Evolutionary conservation across 2,888 invertebrate species (phyloP).

Genomic region (Erebia ligea): DNA sequence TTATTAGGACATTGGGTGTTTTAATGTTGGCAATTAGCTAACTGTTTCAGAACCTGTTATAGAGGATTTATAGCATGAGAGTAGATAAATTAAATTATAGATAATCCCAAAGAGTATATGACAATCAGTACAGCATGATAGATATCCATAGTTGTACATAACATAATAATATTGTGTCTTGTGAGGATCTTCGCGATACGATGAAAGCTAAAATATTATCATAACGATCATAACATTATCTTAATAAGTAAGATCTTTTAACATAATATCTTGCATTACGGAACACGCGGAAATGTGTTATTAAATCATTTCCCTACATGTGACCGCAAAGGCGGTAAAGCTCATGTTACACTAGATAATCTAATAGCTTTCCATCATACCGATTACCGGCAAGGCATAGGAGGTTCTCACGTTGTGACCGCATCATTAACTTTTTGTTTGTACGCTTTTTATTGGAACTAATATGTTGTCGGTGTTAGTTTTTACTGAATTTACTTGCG

Average conservation of each 20-base stretch:
- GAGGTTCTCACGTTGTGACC: conserved; percentile 21
- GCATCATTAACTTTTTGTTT: conserved; percentile 19
- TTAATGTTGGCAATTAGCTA: no score
- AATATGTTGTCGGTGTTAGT: conserved; percentile 7
- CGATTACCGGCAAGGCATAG: conserved; percentile 1
- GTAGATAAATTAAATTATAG: no score
- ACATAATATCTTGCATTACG: conserved; percentile 25
- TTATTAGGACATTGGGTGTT: no score
- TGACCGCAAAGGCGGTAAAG: conserved; percentile 33
- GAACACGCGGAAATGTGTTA: conserved; percentile 32
- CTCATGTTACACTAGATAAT: conserved; percentile 36
- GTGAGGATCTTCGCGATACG: no score
- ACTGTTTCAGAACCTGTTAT: no score
- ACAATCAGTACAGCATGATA: no score
- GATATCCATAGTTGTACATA: no score
- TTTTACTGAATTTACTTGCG: not conserved
- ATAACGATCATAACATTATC: conserved; percentile 2
- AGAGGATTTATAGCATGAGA: no score
- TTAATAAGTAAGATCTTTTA: conserved; percentile 8
- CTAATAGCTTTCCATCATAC: conserved; percentile 19
- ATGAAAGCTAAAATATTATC: not conserved
- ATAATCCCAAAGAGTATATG: no score
- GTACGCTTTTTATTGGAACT: not conserved
- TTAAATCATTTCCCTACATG: conserved; percentile 39
- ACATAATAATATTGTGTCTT: not conserved